Conservation (phyloP, 2,113 vertebrate species). For the Naja naja region DNA sequence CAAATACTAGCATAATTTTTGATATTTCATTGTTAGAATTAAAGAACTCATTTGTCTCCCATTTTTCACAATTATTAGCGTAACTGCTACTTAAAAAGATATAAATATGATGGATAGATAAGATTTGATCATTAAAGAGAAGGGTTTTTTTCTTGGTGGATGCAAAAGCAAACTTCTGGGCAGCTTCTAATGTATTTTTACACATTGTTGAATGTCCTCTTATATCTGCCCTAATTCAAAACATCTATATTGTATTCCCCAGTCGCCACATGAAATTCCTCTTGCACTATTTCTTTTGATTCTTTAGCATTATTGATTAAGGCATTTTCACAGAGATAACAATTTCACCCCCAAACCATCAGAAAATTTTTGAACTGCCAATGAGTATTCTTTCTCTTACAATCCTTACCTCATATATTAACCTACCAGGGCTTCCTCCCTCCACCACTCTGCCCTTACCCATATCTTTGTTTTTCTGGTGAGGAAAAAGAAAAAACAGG, state of each 20-base stretch:
- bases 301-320: neutral
- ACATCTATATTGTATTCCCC: neutral
- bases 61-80: neutral
- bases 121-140: neutral
- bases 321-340: neutral
- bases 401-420: neutral
- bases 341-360: neutral
- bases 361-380: neutral
- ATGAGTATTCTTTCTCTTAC: neutral
- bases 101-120: neutral
- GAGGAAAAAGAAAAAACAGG: neutral
- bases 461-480: neutral
- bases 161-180: neutral
- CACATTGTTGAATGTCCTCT: neutral
- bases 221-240: neutral
- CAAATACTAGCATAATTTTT: neutral
- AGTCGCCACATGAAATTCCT: neutral
- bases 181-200: neutral
- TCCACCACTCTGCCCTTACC: neutral
- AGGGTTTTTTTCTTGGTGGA: neutral
- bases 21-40: neutral
- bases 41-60: neutral
- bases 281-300: neutral
- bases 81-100: neutral
- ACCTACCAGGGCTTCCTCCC: neutral